Conservation (phyloP, 1,140 invertebrate species). For the Tribolium madens region DNA sequence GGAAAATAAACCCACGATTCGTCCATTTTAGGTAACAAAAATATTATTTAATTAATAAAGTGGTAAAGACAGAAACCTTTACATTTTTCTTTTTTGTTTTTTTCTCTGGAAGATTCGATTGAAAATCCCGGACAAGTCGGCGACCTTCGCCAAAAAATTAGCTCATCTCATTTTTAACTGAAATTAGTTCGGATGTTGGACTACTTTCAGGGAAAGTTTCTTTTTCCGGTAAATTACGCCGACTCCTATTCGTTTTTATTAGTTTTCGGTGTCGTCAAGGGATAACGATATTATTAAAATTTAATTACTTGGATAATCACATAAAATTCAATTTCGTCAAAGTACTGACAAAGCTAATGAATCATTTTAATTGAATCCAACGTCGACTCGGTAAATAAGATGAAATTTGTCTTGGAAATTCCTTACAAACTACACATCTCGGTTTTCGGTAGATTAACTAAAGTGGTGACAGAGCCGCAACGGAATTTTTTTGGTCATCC, state of each 20-base stretch:
- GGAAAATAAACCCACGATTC: too few species aligned
- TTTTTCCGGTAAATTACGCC: background rate
- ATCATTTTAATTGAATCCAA: constrained; percentile 33
- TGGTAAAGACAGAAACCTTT: too few species aligned
- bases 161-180: constrained; percentile 18
- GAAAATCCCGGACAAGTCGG: background rate
- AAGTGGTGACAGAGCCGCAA: background rate
- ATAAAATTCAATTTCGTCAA: constrained; percentile 30
- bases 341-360: constrained; percentile 38
- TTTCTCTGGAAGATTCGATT: background rate
- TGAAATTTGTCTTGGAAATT: constrained; percentile 32
- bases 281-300: constrained; percentile 33
- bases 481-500: too few species aligned
- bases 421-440: constrained; percentile 16
- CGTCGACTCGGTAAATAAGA: constrained; percentile 23
- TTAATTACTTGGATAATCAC: constrained; percentile 29
- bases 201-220: background rate
- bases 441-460: constrained; percentile 18
- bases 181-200: background rate
- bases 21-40: too few species aligned
- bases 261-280: background rate
- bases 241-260: constrained; percentile 19
- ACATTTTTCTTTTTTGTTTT: background rate
- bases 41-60: too few species aligned
- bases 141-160: background rate